phyloP scores from a whole-genome alignment of 2,888 invertebrate genomes.

The Listrodromus nycthemerus region DNA sequence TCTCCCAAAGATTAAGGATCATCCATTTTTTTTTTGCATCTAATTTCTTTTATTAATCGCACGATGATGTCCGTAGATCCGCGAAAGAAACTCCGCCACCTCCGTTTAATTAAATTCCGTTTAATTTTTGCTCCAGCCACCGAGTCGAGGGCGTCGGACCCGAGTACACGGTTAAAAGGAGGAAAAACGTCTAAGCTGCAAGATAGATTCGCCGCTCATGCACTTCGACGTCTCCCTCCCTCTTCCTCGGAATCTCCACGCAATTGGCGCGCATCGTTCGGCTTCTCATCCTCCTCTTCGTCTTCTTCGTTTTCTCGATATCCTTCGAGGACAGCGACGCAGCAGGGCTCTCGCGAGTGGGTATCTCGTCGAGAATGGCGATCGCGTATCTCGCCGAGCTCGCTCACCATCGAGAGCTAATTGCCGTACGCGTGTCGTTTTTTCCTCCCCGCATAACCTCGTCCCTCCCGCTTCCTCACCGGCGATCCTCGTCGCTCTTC shows the following conservation, averaged over 20 bases:
- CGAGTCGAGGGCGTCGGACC: too few relatives aligned
- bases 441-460: conserved; percentile 52
- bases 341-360: conserved; percentile 35
- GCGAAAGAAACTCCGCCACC: background rate
- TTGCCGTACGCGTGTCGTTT: conserved; percentile 66
- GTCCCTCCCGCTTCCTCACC: background rate
- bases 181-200: background rate
- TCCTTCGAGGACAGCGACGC: conserved; percentile 21
- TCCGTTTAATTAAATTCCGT: background rate
- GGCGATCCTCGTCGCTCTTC: background rate
- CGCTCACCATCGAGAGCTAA: conserved; percentile 62
- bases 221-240: background rate
- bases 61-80: background rate
- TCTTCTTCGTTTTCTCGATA: background rate
- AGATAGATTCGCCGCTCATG: background rate
- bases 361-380: conserved; percentile 67
- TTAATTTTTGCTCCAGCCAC: background rate
- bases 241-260: background rate
- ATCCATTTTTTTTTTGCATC: background rate
- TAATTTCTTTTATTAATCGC: background rate
- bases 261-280: background rate
- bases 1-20: background rate
- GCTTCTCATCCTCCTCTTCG: background rate
- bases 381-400: conserved; percentile 62
- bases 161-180: background rate